Evolutionary conservation across 1,140 invertebrate genomes (phyloP).

Genomic region (Goniozus legneri): DNA sequence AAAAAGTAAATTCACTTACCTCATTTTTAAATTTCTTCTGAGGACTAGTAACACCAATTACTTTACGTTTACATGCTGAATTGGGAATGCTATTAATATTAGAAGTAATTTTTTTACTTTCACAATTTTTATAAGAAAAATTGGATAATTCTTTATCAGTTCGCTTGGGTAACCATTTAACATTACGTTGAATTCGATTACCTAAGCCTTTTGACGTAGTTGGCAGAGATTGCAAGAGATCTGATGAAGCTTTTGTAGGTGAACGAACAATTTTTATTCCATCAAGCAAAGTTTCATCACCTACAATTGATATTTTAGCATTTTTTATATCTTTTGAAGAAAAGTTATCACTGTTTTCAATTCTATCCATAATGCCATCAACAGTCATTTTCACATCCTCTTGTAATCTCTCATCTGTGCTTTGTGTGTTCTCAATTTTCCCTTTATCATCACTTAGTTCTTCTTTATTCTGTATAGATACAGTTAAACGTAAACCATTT

Average conservation of each 20-base stretch:
- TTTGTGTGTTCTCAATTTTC: neutral
- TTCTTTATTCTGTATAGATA: neutral
- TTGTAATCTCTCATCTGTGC: too few species aligned
- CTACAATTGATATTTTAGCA: slow-evolving; percentile 40
- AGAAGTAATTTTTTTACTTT: slow-evolving; percentile 6
- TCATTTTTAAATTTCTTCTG: slow-evolving; percentile 40
- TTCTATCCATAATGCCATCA: neutral
- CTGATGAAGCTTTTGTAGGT: too few species aligned
- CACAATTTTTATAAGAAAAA: slow-evolving; percentile 18
- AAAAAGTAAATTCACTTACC: slow-evolving; percentile 25
- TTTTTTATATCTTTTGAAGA: slow-evolving; percentile 22
- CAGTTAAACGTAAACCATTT: slow-evolving; percentile 32
- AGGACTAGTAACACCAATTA: too few species aligned
- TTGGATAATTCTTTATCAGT: slow-evolving; percentile 25
- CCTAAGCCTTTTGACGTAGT: slow-evolving; percentile 35
- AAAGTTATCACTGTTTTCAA: slow-evolving; percentile 9
- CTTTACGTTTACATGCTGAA: neutral
- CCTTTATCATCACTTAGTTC: too few species aligned
- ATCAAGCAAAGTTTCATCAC: slow-evolving; percentile 39
- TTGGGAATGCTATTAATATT: slow-evolving; percentile 7
- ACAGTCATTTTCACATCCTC: neutral
- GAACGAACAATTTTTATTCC: slow-evolving; percentile 35
- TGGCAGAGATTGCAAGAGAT: slow-evolving; percentile 7
- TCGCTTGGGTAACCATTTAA: slow-evolving; percentile 45
- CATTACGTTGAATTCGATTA: slow-evolving; percentile 45